Evolutionary conservation across 1,140 invertebrate genomes (phyloP), one percentile per base, ranked within the genome.

Genomic region (Cecropterus lyciades): DNA sequence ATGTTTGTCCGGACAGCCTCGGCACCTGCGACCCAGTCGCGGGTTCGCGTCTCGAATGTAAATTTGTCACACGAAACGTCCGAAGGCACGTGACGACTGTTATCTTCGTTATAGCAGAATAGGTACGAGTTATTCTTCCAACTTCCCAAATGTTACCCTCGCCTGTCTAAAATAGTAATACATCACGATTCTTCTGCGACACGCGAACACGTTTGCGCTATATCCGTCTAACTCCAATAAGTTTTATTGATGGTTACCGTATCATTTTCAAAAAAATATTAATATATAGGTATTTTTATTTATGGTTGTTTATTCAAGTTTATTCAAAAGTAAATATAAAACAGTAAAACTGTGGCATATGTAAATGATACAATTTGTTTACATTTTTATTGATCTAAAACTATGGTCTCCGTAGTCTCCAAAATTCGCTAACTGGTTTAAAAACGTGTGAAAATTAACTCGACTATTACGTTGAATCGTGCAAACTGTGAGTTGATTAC

Each of bases 21-120:
- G 59, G 42, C 73, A 76, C 71, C 73, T 76, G 73, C 63, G 73
- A 64, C 69, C 51, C 24, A 70, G 51, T 65, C 68, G 62, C 49
- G 42, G 63, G 52, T 55, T 52, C 48, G 20, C 59, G 52, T 33
- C 51, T 37, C 51, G 51, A 56, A 65, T 65, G 63, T 70, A 70
- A 70, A 70, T 70, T 65, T 70, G 63, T 62, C 68, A 66, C 67
- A 57, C 11, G 62, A 65, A 63, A 70, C 68, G 49, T 60, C 63
- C 63, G 48, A 70, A 65, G 40, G 46, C 56, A 60, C 59, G 60
- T 65, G 67, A 69, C 60, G 33, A 46, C 45, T 65, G 62, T 60
- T 43, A 60, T 55, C 49, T 45, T 14, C 27, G 17, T 66, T 59
- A 51, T 66, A 45, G 40, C 6, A 15, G 3, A 6, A 8, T 8